Conservation (phyloP, 2,797 vertebrate species). For the Fringilla coelebs region DNA sequence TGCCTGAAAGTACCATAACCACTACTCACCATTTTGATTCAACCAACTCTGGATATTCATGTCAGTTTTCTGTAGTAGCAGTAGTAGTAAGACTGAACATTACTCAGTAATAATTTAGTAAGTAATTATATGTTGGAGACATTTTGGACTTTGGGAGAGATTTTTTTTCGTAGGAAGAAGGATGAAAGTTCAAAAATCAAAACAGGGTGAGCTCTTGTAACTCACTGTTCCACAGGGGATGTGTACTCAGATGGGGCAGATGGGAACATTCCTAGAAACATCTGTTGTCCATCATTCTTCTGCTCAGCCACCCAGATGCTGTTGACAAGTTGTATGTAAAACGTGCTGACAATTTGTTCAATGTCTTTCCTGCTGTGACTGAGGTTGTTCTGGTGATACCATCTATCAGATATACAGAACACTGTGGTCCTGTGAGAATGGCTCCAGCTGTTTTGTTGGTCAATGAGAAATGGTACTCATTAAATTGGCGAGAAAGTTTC, state of each 20-base stretch:
- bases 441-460: constrained; percentile 43
- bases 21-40: neutral
- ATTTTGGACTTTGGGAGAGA: neutral
- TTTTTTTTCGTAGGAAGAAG: neutral
- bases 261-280: constrained; percentile 76
- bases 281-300: constrained; percentile 79
- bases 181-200: constrained; percentile 41
- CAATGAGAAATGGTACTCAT: constrained; percentile 19
- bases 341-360: constrained; percentile 77
- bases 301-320: constrained; percentile 74
- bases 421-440: constrained; percentile 7
- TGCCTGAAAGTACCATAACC: neutral
- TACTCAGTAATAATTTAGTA: neutral
- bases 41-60: neutral
- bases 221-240: constrained; percentile 61
- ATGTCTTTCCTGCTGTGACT: constrained; percentile 71
- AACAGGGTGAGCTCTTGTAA: constrained; percentile 36
- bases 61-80: neutral
- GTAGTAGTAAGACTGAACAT: neutral
- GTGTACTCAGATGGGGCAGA: constrained; percentile 70
- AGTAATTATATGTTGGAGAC: neutral
- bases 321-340: constrained; percentile 76
- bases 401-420: constrained; percentile 62
- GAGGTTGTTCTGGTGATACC: constrained; percentile 61
- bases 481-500: constrained; percentile 39